Base-by-base conservation (phyloP, 2,797 vertebrate genomes). In the Rallus crepitans region DNA sequence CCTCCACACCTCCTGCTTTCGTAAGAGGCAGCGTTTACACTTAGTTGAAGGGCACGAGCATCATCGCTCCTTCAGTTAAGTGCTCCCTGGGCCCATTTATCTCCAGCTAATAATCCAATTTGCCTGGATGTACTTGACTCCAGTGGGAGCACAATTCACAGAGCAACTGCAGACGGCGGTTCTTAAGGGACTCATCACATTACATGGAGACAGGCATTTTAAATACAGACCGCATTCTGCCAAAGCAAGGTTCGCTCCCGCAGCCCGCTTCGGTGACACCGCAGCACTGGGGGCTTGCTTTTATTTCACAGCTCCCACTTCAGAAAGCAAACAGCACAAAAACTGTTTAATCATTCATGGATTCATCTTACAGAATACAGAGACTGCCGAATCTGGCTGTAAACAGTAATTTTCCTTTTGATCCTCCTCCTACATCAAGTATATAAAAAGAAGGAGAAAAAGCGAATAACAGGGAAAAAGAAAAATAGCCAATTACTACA, bases 101-200 rank as follows among this genome's bases (percentile, higher is more conserved):
- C 86, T 96, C 53, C 50, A 87, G 84, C 68, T 95, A 94, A 90
- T 84, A 80, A 94, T 89, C 77, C 63, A 91, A 50, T 92, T 96
- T 95, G 42, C 82, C 91, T 81, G 64, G 39, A 84, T 81, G 33
- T 88, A 23, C 55, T 88, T 82, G 70, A 82, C 82, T 94, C 83
- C 81, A 88, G 37, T 42, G 59, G 92, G 75, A 96, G 69, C 4
- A 16, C 85, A 96, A 94, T 77, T 87, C 84, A 71, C 66, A 88
- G 71, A 86, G 68, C 75, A 90, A 80, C 64, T 61, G n/a, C 52
- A 75, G 73, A 79, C 89, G 73, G n/a, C 12, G 68, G 68, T 15
- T 93, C 89, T 94, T 88, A 80, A 91, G 86, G 81, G 90, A 90
- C 72, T 95, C 81, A 88, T 96, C 87, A n/a, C 24, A 84, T 96